These are phyloP conservation scores for Brachionus rubens DNA, from an alignment of 1,140 invertebrate species.

Conservation along the genomic window DNA sequence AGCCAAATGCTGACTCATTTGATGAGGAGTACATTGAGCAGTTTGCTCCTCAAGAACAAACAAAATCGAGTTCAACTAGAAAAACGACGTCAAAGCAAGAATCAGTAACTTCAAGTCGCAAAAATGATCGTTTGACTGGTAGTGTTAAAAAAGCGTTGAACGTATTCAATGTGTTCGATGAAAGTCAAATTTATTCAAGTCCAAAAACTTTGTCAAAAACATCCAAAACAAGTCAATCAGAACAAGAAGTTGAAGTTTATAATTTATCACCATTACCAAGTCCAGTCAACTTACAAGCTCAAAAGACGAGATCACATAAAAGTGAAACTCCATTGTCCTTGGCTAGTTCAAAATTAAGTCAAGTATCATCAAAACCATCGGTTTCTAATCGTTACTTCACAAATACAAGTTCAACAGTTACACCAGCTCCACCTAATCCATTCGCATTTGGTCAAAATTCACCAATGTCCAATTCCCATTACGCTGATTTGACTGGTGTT, in stretches of 20 bases:
- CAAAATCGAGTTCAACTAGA: neutral
- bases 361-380: constrained; percentile 1
- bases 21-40: constrained; percentile 32
- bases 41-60: neutral
- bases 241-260: constrained; percentile 22
- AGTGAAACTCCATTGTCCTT: neutral
- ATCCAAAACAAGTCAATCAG: neutral
- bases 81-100: neutral
- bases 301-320: neutral
- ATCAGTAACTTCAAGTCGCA: neutral
- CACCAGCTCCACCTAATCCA: constrained; percentile 18
- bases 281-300: neutral
- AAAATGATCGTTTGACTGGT: constrained; percentile 15
- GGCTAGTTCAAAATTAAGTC: constrained; percentile 10
- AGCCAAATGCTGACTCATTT: constrained; percentile 5
- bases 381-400: neutral
- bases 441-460: constrained; percentile 5
- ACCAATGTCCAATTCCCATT: neutral
- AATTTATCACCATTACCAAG: neutral
- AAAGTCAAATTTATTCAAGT: neutral
- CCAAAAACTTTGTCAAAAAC: neutral
- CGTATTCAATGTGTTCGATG: constrained; percentile 2
- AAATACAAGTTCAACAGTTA: constrained; percentile 15
- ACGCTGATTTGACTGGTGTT: constrained; percentile 14
- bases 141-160: constrained; percentile 15